Evolutionary conservation across 2,888 invertebrate species (phyloP).

Genomic region (Tipula helvola): DNA sequence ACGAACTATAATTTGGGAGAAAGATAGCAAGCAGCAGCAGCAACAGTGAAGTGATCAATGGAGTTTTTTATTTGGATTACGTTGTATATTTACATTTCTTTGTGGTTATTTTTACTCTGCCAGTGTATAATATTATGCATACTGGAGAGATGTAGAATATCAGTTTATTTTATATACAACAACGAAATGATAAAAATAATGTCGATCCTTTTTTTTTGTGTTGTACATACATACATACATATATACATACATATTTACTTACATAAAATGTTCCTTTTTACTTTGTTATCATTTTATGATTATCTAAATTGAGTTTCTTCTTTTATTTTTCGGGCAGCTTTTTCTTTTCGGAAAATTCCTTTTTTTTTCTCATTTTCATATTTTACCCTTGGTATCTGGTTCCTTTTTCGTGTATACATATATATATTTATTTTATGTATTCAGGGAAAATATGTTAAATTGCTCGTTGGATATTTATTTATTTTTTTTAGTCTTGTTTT

Average conservation of each 20-base stretch:
- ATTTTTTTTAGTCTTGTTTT: background rate
- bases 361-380: background rate
- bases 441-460: slow-evolving; percentile 4
- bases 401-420: background rate
- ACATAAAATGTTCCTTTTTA: background rate
- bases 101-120: background rate
- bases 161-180: background rate
- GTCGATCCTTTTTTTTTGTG: background rate
- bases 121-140: background rate
- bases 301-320: slow-evolving; percentile 9
- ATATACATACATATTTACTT: background rate
- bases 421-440: background rate
- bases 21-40: background rate
- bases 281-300: slow-evolving; percentile 5
- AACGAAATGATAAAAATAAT: background rate
- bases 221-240: background rate
- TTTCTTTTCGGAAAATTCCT: background rate
- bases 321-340: background rate
- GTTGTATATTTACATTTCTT: background rate
- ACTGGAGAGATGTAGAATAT: background rate
- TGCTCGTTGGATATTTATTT: background rate
- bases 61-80: background rate
- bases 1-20: background rate
- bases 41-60: background rate
- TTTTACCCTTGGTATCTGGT: background rate